Conservation (phyloP, 2,888 invertebrate species). For the Agrilus biguttatus region DNA sequence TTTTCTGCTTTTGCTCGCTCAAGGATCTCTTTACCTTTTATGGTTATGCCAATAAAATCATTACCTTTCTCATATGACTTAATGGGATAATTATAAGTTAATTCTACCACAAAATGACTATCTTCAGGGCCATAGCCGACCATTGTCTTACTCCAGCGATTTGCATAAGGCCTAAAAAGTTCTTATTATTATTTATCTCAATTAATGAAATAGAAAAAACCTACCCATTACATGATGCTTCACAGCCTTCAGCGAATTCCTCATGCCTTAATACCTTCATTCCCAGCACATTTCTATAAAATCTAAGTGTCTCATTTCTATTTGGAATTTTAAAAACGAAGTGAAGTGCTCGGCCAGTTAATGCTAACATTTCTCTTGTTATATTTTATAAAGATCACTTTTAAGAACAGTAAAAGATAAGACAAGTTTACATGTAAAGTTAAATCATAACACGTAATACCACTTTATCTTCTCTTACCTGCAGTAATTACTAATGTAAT, state of each 20-base stretch:
- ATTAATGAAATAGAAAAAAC: constrained; percentile 10
- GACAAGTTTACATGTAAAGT: no score
- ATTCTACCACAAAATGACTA: constrained; percentile 85
- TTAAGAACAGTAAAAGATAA: no score
- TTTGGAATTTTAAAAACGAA: constrained; percentile 95
- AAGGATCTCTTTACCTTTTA: constrained; percentile 63
- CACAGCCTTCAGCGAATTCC: constrained; percentile 93
- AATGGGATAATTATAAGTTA: constrained; percentile 95
- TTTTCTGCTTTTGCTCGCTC: constrained; percentile 53
- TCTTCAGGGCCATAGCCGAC: constrained; percentile 95
- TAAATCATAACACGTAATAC: no score
- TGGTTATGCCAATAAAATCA: constrained; percentile 77
- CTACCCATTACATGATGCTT: constrained; percentile 95
- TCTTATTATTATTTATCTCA: neutral
- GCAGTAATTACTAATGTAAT: no score
- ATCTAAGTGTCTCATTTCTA: constrained; percentile 68
- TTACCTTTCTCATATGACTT: constrained; percentile 78
- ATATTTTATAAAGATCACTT: no score
- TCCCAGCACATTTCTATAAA: constrained; percentile 80
- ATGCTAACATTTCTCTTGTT: constrained; percentile 9
- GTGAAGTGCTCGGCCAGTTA: constrained; percentile 69
- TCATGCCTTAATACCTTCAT: constrained; percentile 97
- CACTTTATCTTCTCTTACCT: no score
- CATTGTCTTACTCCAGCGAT: constrained; percentile 99
- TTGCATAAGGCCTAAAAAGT: constrained; percentile 77